Percentiles rank a stretch among this genome's conserved stretches.
Evolutionary conservation across 2,113 vertebrate genomes (phyloP).

Genomic region (Panurus biarmicus): DNA sequence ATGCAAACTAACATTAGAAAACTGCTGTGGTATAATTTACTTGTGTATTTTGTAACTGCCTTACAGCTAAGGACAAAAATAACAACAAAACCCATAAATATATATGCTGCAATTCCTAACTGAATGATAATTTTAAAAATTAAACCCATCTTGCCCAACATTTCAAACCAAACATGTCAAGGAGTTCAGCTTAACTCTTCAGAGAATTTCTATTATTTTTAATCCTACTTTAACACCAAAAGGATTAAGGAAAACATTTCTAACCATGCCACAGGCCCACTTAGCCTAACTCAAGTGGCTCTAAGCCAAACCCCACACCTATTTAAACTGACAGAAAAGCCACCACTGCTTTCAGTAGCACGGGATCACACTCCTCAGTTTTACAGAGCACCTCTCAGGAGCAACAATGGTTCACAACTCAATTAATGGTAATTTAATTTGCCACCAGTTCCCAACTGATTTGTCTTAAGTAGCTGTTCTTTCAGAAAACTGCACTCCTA

Average conservation of each 20-base stretch:
- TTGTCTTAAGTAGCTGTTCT: not conserved
- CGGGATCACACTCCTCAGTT: not conserved
- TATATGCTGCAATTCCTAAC: not conserved
- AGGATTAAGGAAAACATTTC: slow-evolving; percentile 18
- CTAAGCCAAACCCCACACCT: slow-evolving; percentile 40
- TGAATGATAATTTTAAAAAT: not conserved
- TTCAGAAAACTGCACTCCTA: not conserved
- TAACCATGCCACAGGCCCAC: not conserved
- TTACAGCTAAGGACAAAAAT: not conserved
- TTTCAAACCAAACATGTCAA: not conserved
- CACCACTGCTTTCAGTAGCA: not conserved
- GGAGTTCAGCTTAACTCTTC: not conserved
- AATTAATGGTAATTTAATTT: slow-evolving; percentile 30
- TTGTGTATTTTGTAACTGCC: not conserved
- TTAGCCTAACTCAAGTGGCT: slow-evolving; percentile 10
- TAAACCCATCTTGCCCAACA: not conserved
- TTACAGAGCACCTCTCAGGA: slow-evolving; percentile 31
- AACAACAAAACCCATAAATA: not conserved
- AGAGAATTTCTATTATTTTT: slow-evolving; percentile 13
- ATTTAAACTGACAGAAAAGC: slow-evolving; percentile 10
- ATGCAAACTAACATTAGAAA: slow-evolving; percentile 2
- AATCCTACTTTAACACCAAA: slow-evolving; percentile 15
- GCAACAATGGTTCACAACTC: slow-evolving; percentile 17
- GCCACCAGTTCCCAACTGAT: not conserved
- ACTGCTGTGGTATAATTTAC: not conserved